Percentiles rank a stretch among this genome's conserved stretches.
These are phyloP conservation scores for Armadillidium nasatum DNA, from an alignment of 1,140 invertebrate genomes.

Conservation along the genomic window DNA sequence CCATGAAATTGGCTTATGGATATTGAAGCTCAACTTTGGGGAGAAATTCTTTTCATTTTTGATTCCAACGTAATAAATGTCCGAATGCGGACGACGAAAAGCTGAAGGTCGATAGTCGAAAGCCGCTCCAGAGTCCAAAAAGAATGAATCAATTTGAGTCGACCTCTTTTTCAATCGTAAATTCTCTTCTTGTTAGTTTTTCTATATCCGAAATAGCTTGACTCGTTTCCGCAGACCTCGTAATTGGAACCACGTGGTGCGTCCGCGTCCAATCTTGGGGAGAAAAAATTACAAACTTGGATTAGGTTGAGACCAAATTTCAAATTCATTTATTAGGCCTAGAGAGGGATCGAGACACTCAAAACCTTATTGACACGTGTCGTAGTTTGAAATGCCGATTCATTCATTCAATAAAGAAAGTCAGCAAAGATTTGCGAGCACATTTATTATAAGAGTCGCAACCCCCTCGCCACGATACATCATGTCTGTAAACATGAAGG, in stretches of 20 bases:
- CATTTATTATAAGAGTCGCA: not conserved
- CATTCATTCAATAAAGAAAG: conserved; percentile 6
- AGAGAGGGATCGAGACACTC: not conserved
- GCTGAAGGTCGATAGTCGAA: not conserved
- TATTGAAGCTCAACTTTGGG: not conserved
- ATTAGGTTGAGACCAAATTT: not conserved
- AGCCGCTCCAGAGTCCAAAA: not conserved
- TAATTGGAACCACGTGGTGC: conserved; percentile 5
- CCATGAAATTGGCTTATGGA: conserved; percentile 4
- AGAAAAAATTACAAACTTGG: conserved; percentile 4
- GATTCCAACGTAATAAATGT: not conserved
- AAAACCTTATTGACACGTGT: not conserved
- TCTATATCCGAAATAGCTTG: not conserved
- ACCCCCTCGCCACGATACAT: not conserved
- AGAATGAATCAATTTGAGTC: not conserved
- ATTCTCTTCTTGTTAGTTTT: conserved; percentile 11
- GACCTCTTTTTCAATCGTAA: not conserved
- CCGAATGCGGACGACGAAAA: not conserved
- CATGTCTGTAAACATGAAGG: not conserved
- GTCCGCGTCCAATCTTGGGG: not conserved
- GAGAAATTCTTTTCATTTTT: not conserved
- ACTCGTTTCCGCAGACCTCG: not conserved
- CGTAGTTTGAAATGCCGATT: not conserved
- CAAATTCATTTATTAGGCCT: conserved; percentile 10
- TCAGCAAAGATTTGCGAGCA: not conserved